Base-by-base conservation (phyloP, 2,113 vertebrate species). In the Peromyscus maniculatus region DNA sequence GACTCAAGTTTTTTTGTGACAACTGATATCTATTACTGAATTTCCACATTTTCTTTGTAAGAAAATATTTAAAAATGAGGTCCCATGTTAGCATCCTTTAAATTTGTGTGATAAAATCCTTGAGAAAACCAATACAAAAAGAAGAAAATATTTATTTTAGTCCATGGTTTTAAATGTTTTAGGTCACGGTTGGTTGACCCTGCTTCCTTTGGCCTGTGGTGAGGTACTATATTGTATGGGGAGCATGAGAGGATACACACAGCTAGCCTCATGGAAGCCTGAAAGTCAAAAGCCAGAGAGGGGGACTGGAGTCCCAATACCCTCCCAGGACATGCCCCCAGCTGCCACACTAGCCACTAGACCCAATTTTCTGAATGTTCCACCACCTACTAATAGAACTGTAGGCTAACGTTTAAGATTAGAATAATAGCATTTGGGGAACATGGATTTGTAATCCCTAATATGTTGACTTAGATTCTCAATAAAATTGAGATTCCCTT, bases 321-420 rank as follows among this genome's bases (percentile, higher is more conserved):
- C 22, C 39, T 75, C 5, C 57, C 39, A 66, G 5, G 33, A 5
- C 36, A 52, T 21, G 16, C 7, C 1, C 11, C 22, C 13, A 2
- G 21, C 36, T 5, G 24, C 13, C 33, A 12, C 28, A 22, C 10
- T 74, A 62, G 39, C 11, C 26, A 28, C 4, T 82, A 12, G 33
- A 2, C 7, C 7, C 3, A 3, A 3, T 8, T 5, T n/a, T 52
- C 31, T 26, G 10, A 21, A 49, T 4, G 8, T 57, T 49, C 31
- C 16, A 10, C 21, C 39, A 72, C 21, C 15, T 62, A 1, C 31
- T 22, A 24, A 4, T 31, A 16, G 22, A 31, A 16, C 22, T n/a
- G 12, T 9, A 64, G 33, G 16, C 55, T 52, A 16, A 17, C 9
- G 17, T 33, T 17, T 6, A 49, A 71, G 13, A 55, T 59, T 16